A percentile compares a stretch with the other conserved stretches of the same genome.
Conservation (phyloP, 1,140 invertebrate genomes). For the Eurosta solidaginis region DNA sequence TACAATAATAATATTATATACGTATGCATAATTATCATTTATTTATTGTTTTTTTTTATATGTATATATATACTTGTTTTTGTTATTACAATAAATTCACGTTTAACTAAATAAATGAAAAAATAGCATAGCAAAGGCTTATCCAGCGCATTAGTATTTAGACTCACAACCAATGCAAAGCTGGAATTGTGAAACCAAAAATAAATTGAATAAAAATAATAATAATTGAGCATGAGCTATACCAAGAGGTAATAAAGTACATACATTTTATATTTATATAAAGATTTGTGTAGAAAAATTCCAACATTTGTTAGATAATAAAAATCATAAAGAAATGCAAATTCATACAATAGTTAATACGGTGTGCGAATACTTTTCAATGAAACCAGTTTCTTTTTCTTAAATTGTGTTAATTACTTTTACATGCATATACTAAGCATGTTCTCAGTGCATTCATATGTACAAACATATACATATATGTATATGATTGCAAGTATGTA, state of each 20-base stretch:
- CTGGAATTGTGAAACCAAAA: constrained; percentile 9
- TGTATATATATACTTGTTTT: not conserved
- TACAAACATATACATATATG: too few relatives aligned
- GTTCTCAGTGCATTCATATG: too few relatives aligned
- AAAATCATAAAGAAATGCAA: not conserved
- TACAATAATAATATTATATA: constrained; percentile 20
- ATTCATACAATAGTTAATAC: not conserved
- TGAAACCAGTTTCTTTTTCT: not conserved
- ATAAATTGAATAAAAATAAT: too few relatives aligned
- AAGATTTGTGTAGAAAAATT: not conserved
- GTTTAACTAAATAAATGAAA: constrained; percentile 27
- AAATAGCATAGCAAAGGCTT: constrained; percentile 17
- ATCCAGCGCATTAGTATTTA: not conserved
- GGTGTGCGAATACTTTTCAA: not conserved
- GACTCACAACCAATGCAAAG: not conserved
- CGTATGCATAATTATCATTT: constrained; percentile 2
- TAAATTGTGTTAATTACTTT: not conserved
- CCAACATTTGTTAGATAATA: not conserved
- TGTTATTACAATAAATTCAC: constrained; percentile 18
- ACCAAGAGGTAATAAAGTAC: constrained; percentile 20
- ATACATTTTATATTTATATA: constrained; percentile 13
- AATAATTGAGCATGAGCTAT: constrained; percentile 17
- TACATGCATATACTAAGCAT: too few relatives aligned
- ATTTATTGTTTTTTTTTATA: not conserved
- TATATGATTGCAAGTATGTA: too few relatives aligned